These are phyloP conservation scores for Macaria notata DNA, from an alignment of 2,888 invertebrate genomes.

Conservation along the genomic window DNA sequence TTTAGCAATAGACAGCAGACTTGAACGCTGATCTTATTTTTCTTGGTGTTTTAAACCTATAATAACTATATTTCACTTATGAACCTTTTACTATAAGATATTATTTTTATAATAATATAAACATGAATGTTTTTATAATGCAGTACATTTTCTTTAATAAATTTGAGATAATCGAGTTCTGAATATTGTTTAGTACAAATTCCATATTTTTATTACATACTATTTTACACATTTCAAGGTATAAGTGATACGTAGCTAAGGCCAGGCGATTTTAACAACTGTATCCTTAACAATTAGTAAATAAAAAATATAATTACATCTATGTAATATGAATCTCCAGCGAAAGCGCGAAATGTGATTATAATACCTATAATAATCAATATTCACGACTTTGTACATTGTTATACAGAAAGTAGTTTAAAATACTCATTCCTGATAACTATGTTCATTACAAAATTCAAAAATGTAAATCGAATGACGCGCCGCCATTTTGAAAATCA, in stretches of 20 bases:
- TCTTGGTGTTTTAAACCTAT: no score
- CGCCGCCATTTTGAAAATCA: no score
- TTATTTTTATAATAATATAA: conserved; percentile 18
- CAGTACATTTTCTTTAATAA: conserved; percentile 16
- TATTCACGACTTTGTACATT: conserved; percentile 7
- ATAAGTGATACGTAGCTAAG: conserved; percentile 8
- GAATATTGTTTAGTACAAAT: conserved; percentile 20
- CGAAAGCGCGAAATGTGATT: conserved; percentile 18
- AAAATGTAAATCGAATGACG: no score
- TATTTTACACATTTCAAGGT: no score
- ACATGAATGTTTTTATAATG: conserved; percentile 17
- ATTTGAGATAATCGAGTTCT: conserved; percentile 26
- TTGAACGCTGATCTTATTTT: no score
- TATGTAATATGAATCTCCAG: conserved; percentile 19
- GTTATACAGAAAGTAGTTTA: no score
- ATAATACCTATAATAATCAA: conserved; percentile 6
- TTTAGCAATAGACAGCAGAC: no score
- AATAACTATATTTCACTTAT: no score
- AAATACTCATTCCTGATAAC: no score
- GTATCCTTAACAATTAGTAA: conserved; percentile 17
- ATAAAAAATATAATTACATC: conserved; percentile 22
- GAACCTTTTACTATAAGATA: no score
- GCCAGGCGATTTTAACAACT: conserved; percentile 8
- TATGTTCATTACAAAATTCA: no score
- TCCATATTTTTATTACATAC: conserved; percentile 11